Evolutionary conservation across 2,888 invertebrate species (phyloP).

Genomic region (Dimorphilus gyrociliatus): DNA sequence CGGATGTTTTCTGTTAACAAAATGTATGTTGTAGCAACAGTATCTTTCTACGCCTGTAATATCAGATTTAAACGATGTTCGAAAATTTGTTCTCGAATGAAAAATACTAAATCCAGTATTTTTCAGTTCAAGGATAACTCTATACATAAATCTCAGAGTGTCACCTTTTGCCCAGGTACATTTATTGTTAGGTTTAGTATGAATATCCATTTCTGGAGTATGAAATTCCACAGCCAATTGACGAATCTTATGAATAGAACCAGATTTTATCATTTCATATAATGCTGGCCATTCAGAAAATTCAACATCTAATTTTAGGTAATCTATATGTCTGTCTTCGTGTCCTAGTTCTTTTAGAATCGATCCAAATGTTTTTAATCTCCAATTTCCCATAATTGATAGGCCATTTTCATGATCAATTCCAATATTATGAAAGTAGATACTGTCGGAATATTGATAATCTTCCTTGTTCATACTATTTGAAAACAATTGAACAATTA

Average conservation of each 20-base stretch:
- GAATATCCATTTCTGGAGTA: conserved; percentile 15
- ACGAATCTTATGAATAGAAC: conserved; percentile 7
- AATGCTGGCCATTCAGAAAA: conserved; percentile 31
- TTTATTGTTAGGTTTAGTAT: conserved; percentile 6
- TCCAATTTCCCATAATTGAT: conserved; percentile 14
- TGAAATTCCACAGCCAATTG: conserved; percentile 13
- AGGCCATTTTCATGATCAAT: conserved; percentile 9
- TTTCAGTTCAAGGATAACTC: no score
- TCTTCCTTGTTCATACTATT: conserved; percentile 18
- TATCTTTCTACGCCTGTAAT: conserved; percentile 9
- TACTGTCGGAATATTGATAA: conserved; percentile 13
- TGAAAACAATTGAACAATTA: conserved; percentile 4
- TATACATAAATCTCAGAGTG: conserved; percentile 11
- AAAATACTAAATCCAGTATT: conserved; percentile 10
- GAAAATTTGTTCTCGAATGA: conserved; percentile 11
- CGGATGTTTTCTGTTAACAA: conserved; percentile 14
- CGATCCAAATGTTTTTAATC: conserved; percentile 22
- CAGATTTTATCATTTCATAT: conserved; percentile 10
- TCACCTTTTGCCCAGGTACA: conserved; percentile 12
- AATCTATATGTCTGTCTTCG: conserved; percentile 26
- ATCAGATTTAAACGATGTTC: conserved; percentile 10
- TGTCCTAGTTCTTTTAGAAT: conserved; percentile 25
- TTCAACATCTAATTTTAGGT: conserved; percentile 36
- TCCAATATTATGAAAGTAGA: conserved; percentile 12
- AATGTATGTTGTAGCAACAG: conserved; percentile 13